Percentiles rank a stretch among this genome's conserved stretches.
phyloP scores from a whole-genome alignment of 2,888 invertebrate species.

The Trichogramma dendrolimi region DNA sequence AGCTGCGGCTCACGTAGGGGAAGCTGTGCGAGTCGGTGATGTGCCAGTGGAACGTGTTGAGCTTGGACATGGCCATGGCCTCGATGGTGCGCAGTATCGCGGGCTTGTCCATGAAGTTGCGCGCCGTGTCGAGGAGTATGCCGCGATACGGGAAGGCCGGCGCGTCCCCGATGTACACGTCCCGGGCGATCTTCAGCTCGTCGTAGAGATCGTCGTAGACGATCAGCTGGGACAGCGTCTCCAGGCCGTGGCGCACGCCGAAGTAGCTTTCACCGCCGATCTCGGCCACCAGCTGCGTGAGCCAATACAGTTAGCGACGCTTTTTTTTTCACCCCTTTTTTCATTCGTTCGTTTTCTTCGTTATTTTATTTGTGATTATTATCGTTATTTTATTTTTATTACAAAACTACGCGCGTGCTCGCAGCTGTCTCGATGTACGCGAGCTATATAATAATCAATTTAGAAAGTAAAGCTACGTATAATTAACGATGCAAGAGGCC shows the following conservation, averaged over 20 bases:
- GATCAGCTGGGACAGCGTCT: conserved; percentile 66
- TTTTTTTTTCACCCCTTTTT: not conserved
- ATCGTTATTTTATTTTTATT: too few species aligned
- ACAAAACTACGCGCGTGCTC: too few species aligned
- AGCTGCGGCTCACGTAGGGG: conserved; percentile 74
- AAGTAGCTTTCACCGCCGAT: conserved; percentile 62
- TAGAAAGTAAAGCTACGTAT: too few species aligned
- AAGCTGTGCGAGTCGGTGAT: conserved; percentile 92
- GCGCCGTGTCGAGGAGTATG: conserved; percentile 80
- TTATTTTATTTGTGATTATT: too few species aligned
- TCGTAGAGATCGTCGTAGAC: conserved; percentile 64
- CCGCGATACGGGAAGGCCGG: conserved; percentile 88
- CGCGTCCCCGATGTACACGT: conserved; percentile 65
- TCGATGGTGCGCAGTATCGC: conserved; percentile 75
- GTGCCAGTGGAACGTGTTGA: conserved; percentile 95
- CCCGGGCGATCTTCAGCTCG: conserved; percentile 60
- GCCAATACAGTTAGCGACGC: not conserved
- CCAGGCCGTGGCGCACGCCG: conserved; percentile 65
- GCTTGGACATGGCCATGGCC: conserved; percentile 83
- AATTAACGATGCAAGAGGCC: too few species aligned
- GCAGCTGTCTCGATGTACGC: too few species aligned
- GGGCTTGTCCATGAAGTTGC: conserved; percentile 76
- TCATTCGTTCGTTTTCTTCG: too few species aligned
- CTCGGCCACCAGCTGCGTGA: conserved; percentile 52
- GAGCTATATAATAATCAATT: too few species aligned